These are phyloP conservation scores for Desoria tigrina DNA, from an alignment of 2,888 invertebrate species.

Conservation along the genomic window DNA sequence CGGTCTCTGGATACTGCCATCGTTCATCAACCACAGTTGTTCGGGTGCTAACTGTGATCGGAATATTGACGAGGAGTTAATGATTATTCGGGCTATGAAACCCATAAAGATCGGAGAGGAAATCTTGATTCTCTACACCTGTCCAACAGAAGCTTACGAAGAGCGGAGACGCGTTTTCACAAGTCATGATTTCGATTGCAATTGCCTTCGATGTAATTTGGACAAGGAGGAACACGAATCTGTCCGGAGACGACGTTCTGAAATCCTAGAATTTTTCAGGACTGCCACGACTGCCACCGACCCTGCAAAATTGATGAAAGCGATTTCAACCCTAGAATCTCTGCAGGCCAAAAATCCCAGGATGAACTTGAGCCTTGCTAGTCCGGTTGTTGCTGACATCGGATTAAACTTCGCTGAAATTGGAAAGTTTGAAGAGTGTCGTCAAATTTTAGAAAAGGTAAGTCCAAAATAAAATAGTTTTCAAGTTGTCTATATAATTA, in stretches of 20 bases:
- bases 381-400: too few relatives aligned
- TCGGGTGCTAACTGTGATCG: conserved; percentile 11
- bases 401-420: too few relatives aligned
- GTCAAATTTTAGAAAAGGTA: too few relatives aligned
- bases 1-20: conserved; percentile 18
- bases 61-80: conserved; percentile 18
- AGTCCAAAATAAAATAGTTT: too few relatives aligned
- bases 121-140: conserved; percentile 16
- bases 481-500: too few relatives aligned
- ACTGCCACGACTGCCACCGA: too few relatives aligned
- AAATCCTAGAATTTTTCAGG: too few relatives aligned
- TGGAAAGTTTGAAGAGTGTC: too few relatives aligned
- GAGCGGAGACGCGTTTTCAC: neutral
- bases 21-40: conserved; percentile 25
- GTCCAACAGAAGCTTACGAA: neutral
- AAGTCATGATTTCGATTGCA: neutral
- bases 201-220: neutral
- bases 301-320: too few relatives aligned
- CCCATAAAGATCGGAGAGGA: conserved; percentile 19
- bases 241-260: neutral
- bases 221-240: neutral
- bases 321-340: too few relatives aligned
- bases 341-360: too few relatives aligned
- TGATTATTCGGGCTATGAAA: conserved; percentile 22
- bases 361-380: too few relatives aligned